A percentile compares a stretch with the other conserved stretches of the same genome.
Evolutionary conservation across 2,797 vertebrate species (phyloP).

Genomic region (Gymnodraco acuticeps): DNA sequence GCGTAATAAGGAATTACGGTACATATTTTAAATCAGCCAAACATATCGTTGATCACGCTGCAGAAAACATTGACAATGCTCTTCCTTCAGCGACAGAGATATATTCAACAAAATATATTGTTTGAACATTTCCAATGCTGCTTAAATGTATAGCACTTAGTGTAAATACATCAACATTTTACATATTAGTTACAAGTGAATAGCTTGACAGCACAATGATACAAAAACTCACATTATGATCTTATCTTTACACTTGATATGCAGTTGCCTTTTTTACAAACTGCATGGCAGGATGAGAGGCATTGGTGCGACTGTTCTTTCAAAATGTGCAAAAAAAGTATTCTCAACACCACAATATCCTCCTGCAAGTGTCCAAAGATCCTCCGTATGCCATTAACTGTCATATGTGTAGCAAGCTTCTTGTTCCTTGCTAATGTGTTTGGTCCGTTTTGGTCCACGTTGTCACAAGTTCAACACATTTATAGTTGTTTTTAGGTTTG

Average conservation of each 20-base stretch:
- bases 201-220: conserved; percentile 45
- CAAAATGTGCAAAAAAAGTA: conserved; percentile 18
- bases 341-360: not conserved
- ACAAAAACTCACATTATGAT: conserved; percentile 46
- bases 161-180: conserved; percentile 41
- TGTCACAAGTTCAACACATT: too few species aligned
- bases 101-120: not conserved
- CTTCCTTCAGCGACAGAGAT: conserved; percentile 1
- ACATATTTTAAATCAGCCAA: conserved; percentile 44
- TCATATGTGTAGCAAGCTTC: conserved; percentile 26
- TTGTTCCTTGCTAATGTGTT: conserved; percentile 26
- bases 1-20: conserved; percentile 62
- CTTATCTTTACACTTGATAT: conserved; percentile 39
- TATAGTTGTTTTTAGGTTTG: too few species aligned
- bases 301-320: conserved; percentile 12
- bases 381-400: conserved; percentile 27
- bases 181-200: conserved; percentile 19
- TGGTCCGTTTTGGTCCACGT: not conserved
- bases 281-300: conserved; percentile 4
- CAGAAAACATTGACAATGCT: conserved; percentile 28
- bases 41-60: conserved; percentile 7
- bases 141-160: conserved; percentile 39
- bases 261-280: conserved; percentile 5
- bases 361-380: conserved; percentile 7
- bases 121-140: conserved; percentile 10